Conservation (phyloP, 2,888 invertebrate genomes). For the Yponomeuta evonymella region DNA sequence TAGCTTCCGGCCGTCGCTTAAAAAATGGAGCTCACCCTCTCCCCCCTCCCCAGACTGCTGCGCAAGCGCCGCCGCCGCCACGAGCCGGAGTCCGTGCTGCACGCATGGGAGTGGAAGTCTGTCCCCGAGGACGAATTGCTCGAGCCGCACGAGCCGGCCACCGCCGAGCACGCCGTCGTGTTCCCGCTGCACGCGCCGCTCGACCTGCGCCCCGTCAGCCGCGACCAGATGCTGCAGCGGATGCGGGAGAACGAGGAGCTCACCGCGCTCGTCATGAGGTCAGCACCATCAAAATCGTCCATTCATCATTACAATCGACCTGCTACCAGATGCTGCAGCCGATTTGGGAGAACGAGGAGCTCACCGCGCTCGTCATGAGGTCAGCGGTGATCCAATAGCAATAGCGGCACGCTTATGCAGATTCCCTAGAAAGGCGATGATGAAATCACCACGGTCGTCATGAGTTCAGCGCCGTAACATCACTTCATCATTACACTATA, state of each 20-base stretch:
- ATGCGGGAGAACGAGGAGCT: slow-evolving; percentile 49
- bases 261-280: slow-evolving; percentile 48
- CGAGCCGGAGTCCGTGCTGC: slow-evolving; percentile 34
- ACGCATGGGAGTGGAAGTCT: slow-evolving; percentile 61
- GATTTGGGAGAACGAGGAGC: slow-evolving; percentile 32
- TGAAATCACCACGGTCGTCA: no score
- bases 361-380: slow-evolving; percentile 49
- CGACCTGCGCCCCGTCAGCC: slow-evolving; percentile 40
- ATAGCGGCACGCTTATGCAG: no score
- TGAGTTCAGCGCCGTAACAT: no score
- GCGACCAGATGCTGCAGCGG: slow-evolving; percentile 39
- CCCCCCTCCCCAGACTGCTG: slow-evolving; percentile 37
- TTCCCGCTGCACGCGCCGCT: slow-evolving; percentile 61
- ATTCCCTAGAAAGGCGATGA: no score
- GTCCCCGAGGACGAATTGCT: slow-evolving; percentile 51
- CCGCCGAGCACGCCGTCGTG: slow-evolving; percentile 46
- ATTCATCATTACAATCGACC: not conserved
- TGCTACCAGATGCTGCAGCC: not conserved
- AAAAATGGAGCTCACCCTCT: no score
- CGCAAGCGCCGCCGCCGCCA: slow-evolving; percentile 52
- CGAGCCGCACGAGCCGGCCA: slow-evolving; percentile 48
- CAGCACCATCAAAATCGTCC: not conserved
- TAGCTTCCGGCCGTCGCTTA: no score
- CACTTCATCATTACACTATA: not conserved
- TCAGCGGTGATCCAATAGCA: slow-evolving; percentile 20